Base-by-base conservation (phyloP, 2,888 invertebrate species). In the Epistrophe grossulariae region DNA sequence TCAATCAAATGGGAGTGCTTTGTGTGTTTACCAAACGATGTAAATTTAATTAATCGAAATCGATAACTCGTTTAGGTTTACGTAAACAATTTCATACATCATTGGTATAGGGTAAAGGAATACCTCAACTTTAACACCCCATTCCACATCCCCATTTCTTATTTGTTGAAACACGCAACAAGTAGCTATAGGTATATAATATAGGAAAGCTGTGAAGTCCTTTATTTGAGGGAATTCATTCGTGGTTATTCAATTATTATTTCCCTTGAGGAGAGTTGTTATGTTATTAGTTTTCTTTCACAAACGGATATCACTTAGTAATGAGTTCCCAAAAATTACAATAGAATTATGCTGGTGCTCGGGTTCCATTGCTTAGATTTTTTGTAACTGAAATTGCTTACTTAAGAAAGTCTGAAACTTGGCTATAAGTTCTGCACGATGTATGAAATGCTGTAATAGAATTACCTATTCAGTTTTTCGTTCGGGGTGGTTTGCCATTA, bases 31-130 rank as follows among this genome's bases (percentile, higher is more conserved):
- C 57, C 57, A 72, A 70, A 50, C 52, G 45, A 77, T 70, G 60
- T 72, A 73, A 52, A 73, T 83, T 83, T 83, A 78, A 83, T 78
- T 79, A 83, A 78, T 73, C 52, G 50, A 79, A 83, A 79, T 83
- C 79, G 66, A 83, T 79, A 79, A 79, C 50, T 79, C 72, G 35
- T 79, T 83, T 68, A 24, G 52, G 57, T 50, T 45, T 68, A 43
- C 24, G 72, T 60, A 79, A 66, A 78, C 59, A 81, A 38, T 59
- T 71, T 38, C 55, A 72, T 72, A 55, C 71, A 70, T 60, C 52
- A 45, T 24, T 28, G 19, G 55, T 55, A n/a, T n/a, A 24, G 40
- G 17, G 35, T 10, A 35, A 5, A 15, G 24, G 24, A 70, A 70
- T 70, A 24, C 40, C 40, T 40, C 38, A 70, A 70, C 50, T 38